Evolutionary conservation across 2,888 invertebrate species (phyloP), one percentile per base, ranked within the genome.

Genomic region (Shargacucullia verbasci): DNA sequence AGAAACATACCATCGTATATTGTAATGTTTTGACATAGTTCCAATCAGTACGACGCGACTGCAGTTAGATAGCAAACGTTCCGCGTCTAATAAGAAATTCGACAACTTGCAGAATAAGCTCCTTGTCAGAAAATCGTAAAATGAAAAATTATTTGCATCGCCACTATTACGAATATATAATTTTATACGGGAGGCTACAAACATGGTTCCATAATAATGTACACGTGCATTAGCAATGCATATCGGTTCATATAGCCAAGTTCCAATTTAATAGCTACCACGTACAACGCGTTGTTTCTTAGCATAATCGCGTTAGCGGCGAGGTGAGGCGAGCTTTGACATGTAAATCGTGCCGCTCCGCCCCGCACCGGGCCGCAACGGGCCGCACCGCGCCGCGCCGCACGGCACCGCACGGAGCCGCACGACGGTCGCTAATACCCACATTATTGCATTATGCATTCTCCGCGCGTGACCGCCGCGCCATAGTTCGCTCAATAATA

Each of bases 251-350:
- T 39, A 35, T 35, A 53, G 44, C 33, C 45, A 39, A 53, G 66
- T 61, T 50, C 41, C 66, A 61, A 62, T 57, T 40, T 49, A 62
- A 61, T 59, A 40, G 48, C 44, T 56, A 41, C 53, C 55, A 60
- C 39, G 55, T 60, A 55, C 45, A 44, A 41, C 48, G 35, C 47
- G 38, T 59, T 59, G 71, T 70, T 74, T 62, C 56, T 74, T 58
- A 40, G 47, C 56, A 50, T 60, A 72, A 74, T 66, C 45, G 47
- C 47, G 45, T 66, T 71, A 66, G 37, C 11, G 39, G 34, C 50
- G 49, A 48, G 60, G 70, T 49, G 49, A 54, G 47, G 61, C 41
- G 34, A 58, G 58, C 71, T 71, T 74, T 74, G 67, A 66, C 47
- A 74, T 70, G 71, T 52, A 59, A 59, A 66, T 74, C 33, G 41